These are phyloP conservation scores for Actinia tenebrosa DNA, from an alignment of 64 coral and sea anemone species.

Conservation along the genomic window DNA sequence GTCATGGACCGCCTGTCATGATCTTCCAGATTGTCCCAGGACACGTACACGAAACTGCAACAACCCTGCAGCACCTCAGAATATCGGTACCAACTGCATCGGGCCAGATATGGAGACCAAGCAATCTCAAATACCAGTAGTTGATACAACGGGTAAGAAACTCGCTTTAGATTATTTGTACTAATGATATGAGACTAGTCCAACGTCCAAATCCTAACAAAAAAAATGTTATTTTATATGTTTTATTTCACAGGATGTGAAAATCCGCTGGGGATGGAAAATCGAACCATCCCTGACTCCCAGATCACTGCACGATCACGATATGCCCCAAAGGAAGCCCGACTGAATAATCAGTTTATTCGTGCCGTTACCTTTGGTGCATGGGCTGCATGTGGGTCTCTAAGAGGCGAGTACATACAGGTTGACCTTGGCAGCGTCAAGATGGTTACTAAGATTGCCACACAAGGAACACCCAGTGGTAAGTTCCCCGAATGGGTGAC, in stretches of 20 bases:
- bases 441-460: not conserved
- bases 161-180: too few species aligned
- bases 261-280: not conserved
- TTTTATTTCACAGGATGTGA: not conserved
- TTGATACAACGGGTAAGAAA: too few species aligned
- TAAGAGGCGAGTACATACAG: not conserved
- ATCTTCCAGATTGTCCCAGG: too few species aligned
- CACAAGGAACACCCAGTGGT: not conserved
- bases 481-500: not conserved
- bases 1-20: too few species aligned
- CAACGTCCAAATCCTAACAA: too few species aligned
- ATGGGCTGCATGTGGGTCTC: not conserved
- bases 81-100: too few species aligned
- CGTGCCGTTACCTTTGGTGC: not conserved
- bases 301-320: not conserved
- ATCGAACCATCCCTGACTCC: not conserved
- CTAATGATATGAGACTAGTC: too few species aligned
- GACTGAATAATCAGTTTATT: not conserved
- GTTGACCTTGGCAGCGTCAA: not conserved
- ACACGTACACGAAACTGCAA: too few species aligned
- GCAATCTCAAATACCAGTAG: too few species aligned
- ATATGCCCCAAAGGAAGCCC: not conserved
- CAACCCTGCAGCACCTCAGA: too few species aligned
- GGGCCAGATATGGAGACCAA: too few species aligned
- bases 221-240: too few species aligned